Conservation (phyloP, 1,140 invertebrate species). For the Solenopsis invicta region DNA sequence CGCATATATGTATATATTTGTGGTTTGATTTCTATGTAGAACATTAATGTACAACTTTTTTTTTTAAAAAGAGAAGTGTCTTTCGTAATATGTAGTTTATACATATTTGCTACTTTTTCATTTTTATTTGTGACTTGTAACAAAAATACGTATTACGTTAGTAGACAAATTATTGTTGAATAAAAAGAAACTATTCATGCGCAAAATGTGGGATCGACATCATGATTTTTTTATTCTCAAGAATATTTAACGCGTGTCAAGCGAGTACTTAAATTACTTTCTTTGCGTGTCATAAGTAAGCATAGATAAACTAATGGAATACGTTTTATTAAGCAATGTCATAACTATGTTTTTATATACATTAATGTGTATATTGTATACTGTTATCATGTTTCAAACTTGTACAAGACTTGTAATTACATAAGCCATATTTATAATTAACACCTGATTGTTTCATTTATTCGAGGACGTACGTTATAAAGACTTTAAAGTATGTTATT, state of each 20-base stretch:
- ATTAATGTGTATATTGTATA: constrained; percentile 43
- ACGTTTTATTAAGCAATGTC: constrained; percentile 4
- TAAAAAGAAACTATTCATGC: background rate
- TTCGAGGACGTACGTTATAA: background rate
- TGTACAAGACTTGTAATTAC: constrained; percentile 49
- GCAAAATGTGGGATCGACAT: background rate
- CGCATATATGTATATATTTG: background rate
- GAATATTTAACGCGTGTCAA: background rate
- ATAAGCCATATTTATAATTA: constrained; percentile 43
- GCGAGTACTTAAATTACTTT: background rate
- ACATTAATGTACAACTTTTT: background rate
- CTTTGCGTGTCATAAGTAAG: background rate
- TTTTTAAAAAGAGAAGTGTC: background rate
- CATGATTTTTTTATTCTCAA: background rate
- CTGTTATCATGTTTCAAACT: constrained; percentile 23
- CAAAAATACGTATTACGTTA: constrained; percentile 2
- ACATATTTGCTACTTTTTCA: background rate
- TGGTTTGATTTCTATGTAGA: constrained; percentile 7
- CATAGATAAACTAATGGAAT: constrained; percentile 23
- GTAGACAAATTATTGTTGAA: background rate
- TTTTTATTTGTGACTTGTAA: background rate
- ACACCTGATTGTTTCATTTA: background rate
- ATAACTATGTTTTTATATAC: constrained; percentile 44
- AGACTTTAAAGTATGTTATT: background rate
- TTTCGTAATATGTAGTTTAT: background rate